Evolutionary conservation across 2,113 vertebrate species (phyloP).

Genomic region (Nestor notabilis): DNA sequence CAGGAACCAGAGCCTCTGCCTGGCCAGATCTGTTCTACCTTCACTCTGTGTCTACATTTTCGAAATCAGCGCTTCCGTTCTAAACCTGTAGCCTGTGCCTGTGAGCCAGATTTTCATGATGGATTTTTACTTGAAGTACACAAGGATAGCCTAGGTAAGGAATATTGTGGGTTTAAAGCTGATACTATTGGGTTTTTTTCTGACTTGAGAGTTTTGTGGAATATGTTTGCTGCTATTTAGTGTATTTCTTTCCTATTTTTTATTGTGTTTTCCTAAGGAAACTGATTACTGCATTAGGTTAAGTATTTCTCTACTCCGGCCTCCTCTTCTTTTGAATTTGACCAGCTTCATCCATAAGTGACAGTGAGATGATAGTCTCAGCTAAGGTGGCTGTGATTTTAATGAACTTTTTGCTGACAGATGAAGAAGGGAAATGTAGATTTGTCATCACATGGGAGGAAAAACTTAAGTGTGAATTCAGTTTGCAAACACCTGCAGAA

Average conservation of each 20-base stretch:
- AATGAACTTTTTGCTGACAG: background rate
- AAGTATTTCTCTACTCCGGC: background rate
- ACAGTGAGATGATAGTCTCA: background rate
- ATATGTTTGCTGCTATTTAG: background rate
- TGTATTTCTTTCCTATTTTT: background rate
- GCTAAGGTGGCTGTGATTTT: background rate
- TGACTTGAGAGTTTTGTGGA: background rate
- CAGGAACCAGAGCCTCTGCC: constrained; percentile 92
- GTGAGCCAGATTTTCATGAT: constrained; percentile 93
- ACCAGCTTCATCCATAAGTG: background rate
- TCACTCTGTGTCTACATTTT: constrained; percentile 92
- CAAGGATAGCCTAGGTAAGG: constrained; percentile 84
- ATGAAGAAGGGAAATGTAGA: background rate
- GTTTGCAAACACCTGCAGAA: background rate
- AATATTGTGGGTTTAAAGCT: background rate
- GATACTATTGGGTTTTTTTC: background rate
- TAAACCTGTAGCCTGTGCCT: constrained; percentile 93
- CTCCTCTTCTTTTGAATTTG: background rate
- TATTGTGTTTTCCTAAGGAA: background rate
- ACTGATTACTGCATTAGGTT: background rate
- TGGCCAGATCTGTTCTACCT: constrained; percentile 90
- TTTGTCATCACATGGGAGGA: background rate
- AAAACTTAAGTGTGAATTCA: background rate
- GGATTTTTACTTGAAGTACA: constrained; percentile 93
- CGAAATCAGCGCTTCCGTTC: constrained; percentile 95